phyloP scores from a whole-genome alignment of 2,797 vertebrate species.

The Myioborus miniatus region DNA sequence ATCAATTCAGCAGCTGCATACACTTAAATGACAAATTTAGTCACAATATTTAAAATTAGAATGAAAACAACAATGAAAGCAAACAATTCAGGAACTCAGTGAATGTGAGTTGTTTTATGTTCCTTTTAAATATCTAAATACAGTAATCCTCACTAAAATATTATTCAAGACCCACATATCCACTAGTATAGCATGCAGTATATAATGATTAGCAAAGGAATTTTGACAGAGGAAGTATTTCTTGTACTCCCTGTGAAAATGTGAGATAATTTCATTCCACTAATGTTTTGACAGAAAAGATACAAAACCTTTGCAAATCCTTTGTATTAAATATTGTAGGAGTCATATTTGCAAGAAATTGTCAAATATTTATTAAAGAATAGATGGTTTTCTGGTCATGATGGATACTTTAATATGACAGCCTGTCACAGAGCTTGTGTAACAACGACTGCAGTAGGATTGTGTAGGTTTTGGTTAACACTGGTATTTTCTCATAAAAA shows the following conservation, averaged over 20 bases:
- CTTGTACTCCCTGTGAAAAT: slow-evolving; percentile 5
- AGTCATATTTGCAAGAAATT: neutral
- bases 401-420: neutral
- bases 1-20: neutral
- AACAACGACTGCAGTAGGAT: neutral
- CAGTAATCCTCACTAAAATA: neutral
- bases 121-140: neutral
- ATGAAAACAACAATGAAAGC: neutral
- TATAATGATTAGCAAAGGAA: slow-evolving; percentile 1
- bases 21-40: neutral
- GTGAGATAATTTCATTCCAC: slow-evolving; percentile 28
- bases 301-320: slow-evolving; percentile 6
- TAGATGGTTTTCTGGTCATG: neutral
- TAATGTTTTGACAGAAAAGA: slow-evolving; percentile 45
- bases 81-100: neutral
- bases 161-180: neutral
- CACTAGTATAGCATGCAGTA: neutral
- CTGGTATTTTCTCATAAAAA: neutral
- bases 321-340: slow-evolving; percentile 25
- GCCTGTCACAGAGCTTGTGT: neutral
- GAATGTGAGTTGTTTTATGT: neutral
- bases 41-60: neutral
- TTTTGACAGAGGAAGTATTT: slow-evolving; percentile 22
- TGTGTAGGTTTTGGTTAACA: neutral
- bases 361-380: slow-evolving; percentile 39